Base-by-base conservation (phyloP, 2,888 invertebrate genomes). In the Tenodera sinensis region DNA sequence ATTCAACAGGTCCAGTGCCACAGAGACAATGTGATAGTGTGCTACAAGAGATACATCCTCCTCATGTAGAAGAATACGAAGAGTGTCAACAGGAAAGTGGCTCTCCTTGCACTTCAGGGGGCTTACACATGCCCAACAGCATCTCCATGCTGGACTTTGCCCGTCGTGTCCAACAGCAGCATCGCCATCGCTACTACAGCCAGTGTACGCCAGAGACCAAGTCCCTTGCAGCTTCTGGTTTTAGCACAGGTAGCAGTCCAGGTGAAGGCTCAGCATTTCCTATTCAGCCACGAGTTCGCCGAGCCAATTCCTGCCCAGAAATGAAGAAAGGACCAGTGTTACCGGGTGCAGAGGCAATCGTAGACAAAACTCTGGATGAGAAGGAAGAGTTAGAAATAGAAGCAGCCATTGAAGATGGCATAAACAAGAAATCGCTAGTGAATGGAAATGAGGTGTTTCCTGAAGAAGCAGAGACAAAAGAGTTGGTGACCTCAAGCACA, bases 301-400 rank as follows among this genome's bases (percentile, higher is more conserved):
- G 96, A 89, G 94, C 95, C n/a, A 95, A 95, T 91, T 96, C 96
- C 3, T 96, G 96, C 91, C 96, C 96, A 0, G 95, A 96, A 91
- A 94, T 96, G 91, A 94, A 94, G 91, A 94, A 94, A 91, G 91
- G 91, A 89, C 92, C 92, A 27, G 90, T 91, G 12, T 91, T 91
- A 89, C 92, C 92, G 88, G 90, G 88, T 81, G 84, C 85, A 27
- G 90, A 90, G 81, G 85, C 88, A 27, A 84, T 84, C 20, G 87
- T 89, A 2, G 89, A 84, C 34, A 89, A 88, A 83, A 92, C 93
- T 28, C 91, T 93, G 89, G 92, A 93, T 90, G 93, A 94, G 91
- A 93, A 92, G 25, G 93, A 93, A 89, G 93, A 93, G 91, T 93
- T 90, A 71, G 90, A 89, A 42, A 71, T 71, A 71, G 54, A 71